A percentile compares a stretch with the other conserved stretches of the same genome.
These are phyloP conservation scores for Telenomus remus DNA, from an alignment of 1,140 invertebrate species.

Conservation along the genomic window DNA sequence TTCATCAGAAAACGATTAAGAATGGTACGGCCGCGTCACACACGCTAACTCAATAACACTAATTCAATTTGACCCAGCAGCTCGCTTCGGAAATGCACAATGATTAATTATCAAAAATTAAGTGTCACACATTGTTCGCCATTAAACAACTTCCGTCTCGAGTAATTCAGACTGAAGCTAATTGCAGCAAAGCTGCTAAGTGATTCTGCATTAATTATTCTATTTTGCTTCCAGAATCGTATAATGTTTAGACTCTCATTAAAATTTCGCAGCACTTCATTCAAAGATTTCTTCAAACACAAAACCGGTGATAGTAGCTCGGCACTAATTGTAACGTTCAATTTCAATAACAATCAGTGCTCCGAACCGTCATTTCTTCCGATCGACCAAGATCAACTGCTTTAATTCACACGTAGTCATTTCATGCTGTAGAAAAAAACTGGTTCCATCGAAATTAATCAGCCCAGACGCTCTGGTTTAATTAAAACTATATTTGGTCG, in stretches of 20 bases:
- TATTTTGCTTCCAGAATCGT: background rate
- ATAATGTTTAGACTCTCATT: background rate
- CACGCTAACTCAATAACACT: slow-evolving; percentile 36
- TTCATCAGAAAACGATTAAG: slow-evolving; percentile 44
- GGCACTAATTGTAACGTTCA: too few species aligned
- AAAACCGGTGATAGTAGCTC: too few species aligned
- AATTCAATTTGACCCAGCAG: slow-evolving; percentile 37
- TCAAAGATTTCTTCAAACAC: too few species aligned
- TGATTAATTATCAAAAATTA: slow-evolving; percentile 53
- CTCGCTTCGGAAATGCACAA: slow-evolving; percentile 34
- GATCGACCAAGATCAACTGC: too few species aligned
- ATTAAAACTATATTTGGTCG: slow-evolving; percentile 43
- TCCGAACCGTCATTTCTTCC: too few species aligned
- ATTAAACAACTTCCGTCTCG: slow-evolving; percentile 39
- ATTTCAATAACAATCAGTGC: too few species aligned
- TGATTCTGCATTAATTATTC: slow-evolving; percentile 1
- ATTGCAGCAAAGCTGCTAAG: background rate
- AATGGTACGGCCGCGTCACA: slow-evolving; percentile 18
- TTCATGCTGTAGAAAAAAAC: slow-evolving; percentile 19
- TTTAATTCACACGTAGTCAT: too few species aligned
- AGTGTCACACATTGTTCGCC: slow-evolving; percentile 44
- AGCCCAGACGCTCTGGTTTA: slow-evolving; percentile 31
- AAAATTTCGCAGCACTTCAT: slow-evolving; percentile 5
- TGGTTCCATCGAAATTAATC: slow-evolving; percentile 35
- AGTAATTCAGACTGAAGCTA: slow-evolving; percentile 28